A percentile compares a stretch with the other conserved stretches of the same genome.
Evolutionary conservation across 92 coral and sea anemone genomes (phyloP).

Genomic region (Porites divaricata): DNA sequence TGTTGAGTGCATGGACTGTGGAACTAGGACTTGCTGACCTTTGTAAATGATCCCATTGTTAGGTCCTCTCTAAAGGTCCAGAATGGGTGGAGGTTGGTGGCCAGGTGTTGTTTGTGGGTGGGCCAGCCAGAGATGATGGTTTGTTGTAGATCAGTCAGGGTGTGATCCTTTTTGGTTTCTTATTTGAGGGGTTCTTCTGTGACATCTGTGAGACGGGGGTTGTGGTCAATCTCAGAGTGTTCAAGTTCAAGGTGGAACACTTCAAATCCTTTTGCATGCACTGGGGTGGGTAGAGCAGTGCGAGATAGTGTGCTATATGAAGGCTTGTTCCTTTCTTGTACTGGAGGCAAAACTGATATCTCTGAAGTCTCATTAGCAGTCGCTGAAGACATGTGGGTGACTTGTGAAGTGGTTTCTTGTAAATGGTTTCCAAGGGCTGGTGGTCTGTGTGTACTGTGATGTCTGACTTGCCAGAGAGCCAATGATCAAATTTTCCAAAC

Average conservation of each 20-base stretch:
- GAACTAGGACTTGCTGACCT: constrained; percentile 38
- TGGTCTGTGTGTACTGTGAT: constrained; percentile 59
- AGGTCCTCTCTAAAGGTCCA: constrained; percentile 47
- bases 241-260: constrained; percentile 35
- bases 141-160: background rate
- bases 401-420: constrained; percentile 56
- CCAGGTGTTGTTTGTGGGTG: constrained; percentile 9
- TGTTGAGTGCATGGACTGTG: constrained; percentile 44
- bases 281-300: constrained; percentile 61
- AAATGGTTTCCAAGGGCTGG: constrained; percentile 55
- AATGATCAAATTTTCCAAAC: constrained; percentile 62
- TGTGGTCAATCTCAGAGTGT: background rate
- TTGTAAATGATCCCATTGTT: constrained; percentile 57
- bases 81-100: constrained; percentile 12
- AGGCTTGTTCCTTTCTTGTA: constrained; percentile 57
- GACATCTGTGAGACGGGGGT: constrained; percentile 38
- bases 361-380: constrained; percentile 62
- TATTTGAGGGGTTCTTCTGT: constrained; percentile 32
- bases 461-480: constrained; percentile 54
- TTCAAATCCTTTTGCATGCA: constrained; percentile 46
- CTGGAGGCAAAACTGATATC: constrained; percentile 36
- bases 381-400: constrained; percentile 55
- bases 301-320: constrained; percentile 57
- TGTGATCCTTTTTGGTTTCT: constrained; percentile 31
- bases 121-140: constrained; percentile 27